Evolutionary conservation across 2,888 invertebrate genomes (phyloP).

Genomic region (Beris chalybata): DNA sequence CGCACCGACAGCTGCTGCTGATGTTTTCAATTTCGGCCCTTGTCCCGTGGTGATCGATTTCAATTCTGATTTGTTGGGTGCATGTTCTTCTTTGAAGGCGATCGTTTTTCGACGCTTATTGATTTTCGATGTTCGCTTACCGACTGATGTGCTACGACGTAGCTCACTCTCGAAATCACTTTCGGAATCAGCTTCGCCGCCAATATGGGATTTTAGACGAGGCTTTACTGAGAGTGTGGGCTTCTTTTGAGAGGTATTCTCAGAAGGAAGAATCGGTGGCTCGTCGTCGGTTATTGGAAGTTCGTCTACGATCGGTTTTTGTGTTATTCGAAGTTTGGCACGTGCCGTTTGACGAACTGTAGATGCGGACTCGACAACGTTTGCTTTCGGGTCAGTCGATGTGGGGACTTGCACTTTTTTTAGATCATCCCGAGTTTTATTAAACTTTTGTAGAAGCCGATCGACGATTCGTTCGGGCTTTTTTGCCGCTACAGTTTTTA

Average conservation of each 20-base stretch:
- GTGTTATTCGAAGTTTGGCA: background rate
- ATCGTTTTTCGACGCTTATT: constrained; percentile 44
- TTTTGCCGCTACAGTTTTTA: constrained; percentile 5
- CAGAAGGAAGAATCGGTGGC: background rate
- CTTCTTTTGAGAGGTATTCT: constrained; percentile 26
- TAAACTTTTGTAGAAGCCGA: constrained; percentile 34
- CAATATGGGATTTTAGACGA: constrained; percentile 36
- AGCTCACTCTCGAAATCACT: constrained; percentile 45
- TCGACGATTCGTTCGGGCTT: constrained; percentile 35
- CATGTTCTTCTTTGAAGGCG: constrained; percentile 37
- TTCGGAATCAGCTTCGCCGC: constrained; percentile 42
- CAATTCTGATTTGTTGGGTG: constrained; percentile 16
- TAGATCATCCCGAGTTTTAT: constrained; percentile 2
- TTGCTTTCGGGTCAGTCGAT: background rate
- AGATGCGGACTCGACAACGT: no score
- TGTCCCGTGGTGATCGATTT: background rate
- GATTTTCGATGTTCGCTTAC: constrained; percentile 37
- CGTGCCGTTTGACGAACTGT: no score
- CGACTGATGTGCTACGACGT: constrained; percentile 21
- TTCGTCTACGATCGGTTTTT: background rate
- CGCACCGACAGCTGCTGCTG: constrained; percentile 32
- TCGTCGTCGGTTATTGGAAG: background rate
- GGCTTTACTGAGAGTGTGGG: constrained; percentile 38
- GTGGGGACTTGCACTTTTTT: background rate
- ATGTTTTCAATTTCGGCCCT: constrained; percentile 12